Conservation (phyloP, 2,113 vertebrate genomes). For the Elanus axillaris region DNA sequence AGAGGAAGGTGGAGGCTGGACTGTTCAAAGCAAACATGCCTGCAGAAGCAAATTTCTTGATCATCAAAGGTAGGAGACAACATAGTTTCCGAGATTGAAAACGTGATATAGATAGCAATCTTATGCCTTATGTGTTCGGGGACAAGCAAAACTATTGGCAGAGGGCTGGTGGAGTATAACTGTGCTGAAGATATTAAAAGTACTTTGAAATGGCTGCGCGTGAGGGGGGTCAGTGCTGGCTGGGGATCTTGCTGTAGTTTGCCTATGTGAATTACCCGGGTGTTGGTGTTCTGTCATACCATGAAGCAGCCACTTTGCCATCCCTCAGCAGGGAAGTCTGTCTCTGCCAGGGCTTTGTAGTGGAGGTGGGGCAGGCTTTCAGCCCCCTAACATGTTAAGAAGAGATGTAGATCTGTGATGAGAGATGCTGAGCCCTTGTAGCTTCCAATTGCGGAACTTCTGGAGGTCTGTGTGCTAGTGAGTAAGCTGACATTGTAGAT, state of each 20-base stretch:
- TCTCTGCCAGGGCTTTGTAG: background rate
- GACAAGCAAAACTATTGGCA: background rate
- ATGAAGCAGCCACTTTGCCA: background rate
- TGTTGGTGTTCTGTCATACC: accelerated
- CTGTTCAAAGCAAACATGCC: background rate
- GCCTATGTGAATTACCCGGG: background rate
- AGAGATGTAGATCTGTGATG: background rate
- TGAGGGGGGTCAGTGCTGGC: background rate
- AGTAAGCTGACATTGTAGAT: background rate
- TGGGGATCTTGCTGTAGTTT: background rate
- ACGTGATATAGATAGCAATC: background rate
- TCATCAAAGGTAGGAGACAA: slow-evolving; percentile 40
- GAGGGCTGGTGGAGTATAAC: background rate
- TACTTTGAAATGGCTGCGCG: background rate
- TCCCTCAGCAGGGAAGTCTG: background rate
- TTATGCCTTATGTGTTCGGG: too few species aligned
- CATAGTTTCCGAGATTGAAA: background rate
- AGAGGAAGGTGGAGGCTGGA: background rate
- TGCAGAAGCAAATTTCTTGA: background rate
- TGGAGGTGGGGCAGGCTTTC: background rate
- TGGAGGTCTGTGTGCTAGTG: background rate
- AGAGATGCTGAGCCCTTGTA: background rate
- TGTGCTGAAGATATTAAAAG: background rate
- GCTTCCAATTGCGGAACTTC: background rate
- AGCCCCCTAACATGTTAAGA: background rate